phyloP scores from a whole-genome alignment of 2,797 vertebrate species.

The Scyliorhinus canicula region DNA sequence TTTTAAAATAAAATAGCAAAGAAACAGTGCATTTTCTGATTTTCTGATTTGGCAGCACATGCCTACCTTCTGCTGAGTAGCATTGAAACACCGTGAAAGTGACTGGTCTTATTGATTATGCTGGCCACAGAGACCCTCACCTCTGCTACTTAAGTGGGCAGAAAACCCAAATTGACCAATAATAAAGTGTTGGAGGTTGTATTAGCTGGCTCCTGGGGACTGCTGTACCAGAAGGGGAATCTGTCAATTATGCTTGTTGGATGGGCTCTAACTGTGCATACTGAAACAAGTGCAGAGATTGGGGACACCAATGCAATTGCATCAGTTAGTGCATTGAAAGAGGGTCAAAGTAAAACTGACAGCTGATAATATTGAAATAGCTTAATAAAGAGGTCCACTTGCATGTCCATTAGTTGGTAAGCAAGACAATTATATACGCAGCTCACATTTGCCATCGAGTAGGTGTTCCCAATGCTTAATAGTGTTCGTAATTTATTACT shows the following conservation, averaged over 20 bases:
- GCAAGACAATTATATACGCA: not conserved
- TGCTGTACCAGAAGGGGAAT: slow-evolving; percentile 52
- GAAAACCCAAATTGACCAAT: slow-evolving; percentile 65
- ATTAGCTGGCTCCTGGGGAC: slow-evolving; percentile 58
- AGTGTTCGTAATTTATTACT: not conserved
- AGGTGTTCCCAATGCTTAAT: not conserved
- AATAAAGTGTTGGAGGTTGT: slow-evolving; percentile 64
- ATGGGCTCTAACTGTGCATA: slow-evolving; percentile 49
- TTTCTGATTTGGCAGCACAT: slow-evolving; percentile 19
- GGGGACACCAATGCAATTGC: not conserved
- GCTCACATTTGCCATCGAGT: not conserved
- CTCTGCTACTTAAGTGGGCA: slow-evolving; percentile 66
- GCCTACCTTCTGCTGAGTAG: slow-evolving; percentile 56
- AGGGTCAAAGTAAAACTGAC: not conserved
- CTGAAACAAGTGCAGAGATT: slow-evolving; percentile 31
- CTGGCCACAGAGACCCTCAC: slow-evolving; percentile 60
- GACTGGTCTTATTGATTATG: slow-evolving; percentile 66
- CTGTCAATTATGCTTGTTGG: slow-evolving; percentile 59
- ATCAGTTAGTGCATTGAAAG: not conserved
- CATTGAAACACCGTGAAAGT: slow-evolving; percentile 55
- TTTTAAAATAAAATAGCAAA: not conserved
- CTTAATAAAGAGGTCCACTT: not conserved
- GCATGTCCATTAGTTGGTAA: not conserved
- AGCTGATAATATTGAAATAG: slow-evolving; percentile 12
- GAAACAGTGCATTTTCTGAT: not conserved